Conservation (phyloP, 2,113 vertebrate species). For the pig (Sus scrofa) region T2T-Sscrofa CM000824.6:215209001-215209500, state of each 20-base stretch:
- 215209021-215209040: neutral
- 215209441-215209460: neutral
- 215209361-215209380: neutral
- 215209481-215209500: too few species aligned
- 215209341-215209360: neutral
- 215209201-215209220: neutral
- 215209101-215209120: conserved; percentile 3
- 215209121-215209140: neutral
- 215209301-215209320: neutral
- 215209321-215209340: neutral
- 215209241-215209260: neutral
- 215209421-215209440: neutral
- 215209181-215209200: neutral
- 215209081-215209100: neutral
- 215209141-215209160: neutral
- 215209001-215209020: neutral
- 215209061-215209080: neutral
- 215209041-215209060: neutral
- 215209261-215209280: too few species aligned
- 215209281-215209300: neutral
- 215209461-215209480: neutral
- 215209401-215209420: neutral
- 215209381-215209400: neutral
- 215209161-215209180: neutral
- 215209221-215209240: neutral